phyloP scores from a whole-genome alignment of 2,113 vertebrate species.

The Onychostruthus taczanowskii region DNA sequence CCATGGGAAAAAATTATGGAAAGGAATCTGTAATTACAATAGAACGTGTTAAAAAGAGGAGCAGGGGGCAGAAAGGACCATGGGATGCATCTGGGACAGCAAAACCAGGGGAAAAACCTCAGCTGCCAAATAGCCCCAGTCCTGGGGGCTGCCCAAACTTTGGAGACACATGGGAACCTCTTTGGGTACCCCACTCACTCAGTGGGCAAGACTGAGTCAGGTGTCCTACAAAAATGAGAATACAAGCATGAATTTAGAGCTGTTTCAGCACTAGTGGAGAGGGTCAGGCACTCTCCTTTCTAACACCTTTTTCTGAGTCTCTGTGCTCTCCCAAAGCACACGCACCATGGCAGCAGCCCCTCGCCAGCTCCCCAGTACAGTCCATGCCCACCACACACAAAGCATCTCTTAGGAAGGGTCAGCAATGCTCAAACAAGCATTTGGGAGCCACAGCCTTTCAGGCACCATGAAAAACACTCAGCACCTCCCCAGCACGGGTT shows the following conservation, averaged over 20 bases:
- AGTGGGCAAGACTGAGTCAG: background rate
- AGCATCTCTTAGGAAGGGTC: background rate
- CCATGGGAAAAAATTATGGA: background rate
- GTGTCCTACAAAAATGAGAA: background rate
- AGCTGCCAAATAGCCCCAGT: accelerated
- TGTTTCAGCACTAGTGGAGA: background rate
- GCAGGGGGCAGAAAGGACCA: background rate
- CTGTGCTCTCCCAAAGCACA: background rate
- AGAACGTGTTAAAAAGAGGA: background rate
- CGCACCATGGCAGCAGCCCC: background rate
- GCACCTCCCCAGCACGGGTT: background rate
- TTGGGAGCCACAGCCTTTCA: background rate
- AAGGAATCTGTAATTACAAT: background rate
- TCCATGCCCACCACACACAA: background rate
- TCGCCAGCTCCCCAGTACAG: background rate
- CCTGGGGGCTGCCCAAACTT: background rate
- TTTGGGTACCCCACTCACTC: accelerated
- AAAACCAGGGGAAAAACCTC: background rate
- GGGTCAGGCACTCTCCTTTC: background rate
- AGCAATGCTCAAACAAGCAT: background rate
- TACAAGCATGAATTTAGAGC: background rate
- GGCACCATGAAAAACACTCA: background rate
- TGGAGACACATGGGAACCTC: background rate
- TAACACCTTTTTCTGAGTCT: background rate
- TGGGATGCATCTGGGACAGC: background rate